Evolutionary conservation across 1,140 invertebrate genomes (phyloP).

Genomic region (Microplitis demolitor): DNA sequence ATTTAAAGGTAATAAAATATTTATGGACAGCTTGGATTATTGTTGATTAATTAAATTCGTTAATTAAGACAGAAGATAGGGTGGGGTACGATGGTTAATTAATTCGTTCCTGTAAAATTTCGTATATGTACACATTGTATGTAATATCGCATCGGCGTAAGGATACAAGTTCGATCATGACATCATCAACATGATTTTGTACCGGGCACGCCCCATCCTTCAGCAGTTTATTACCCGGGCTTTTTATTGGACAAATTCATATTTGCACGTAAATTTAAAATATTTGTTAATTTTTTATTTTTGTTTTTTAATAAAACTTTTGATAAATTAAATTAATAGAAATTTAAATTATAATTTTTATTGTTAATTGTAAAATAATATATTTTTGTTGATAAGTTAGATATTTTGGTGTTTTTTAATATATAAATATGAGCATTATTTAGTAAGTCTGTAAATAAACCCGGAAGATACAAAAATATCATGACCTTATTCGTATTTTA

Average conservation of each 20-base stretch:
- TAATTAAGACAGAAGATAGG: too few species aligned
- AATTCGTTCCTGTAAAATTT: constrained; percentile 15
- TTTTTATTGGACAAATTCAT: constrained; percentile 14
- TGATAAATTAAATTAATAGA: background rate
- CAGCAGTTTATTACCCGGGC: constrained; percentile 16
- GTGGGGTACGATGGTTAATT: background rate
- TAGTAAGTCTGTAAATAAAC: background rate
- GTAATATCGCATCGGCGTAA: constrained; percentile 24
- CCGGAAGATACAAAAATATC: background rate
- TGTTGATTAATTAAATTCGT: background rate
- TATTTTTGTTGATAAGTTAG: background rate
- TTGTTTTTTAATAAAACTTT: background rate
- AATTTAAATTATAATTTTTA: background rate
- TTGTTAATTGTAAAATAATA: background rate
- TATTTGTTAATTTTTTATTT: background rate
- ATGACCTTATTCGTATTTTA: background rate
- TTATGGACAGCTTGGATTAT: too few species aligned
- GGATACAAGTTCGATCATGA: constrained; percentile 40
- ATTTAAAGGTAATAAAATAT: too few species aligned
- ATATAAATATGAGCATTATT: background rate
- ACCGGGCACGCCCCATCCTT: constrained; percentile 50
- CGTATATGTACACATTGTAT: constrained; percentile 15
- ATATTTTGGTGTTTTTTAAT: background rate
- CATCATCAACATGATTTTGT: constrained; percentile 50
- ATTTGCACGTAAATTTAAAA: background rate